Conservation (phyloP, 2,113 vertebrate genomes). For the Haemorhous mexicanus region DNA sequence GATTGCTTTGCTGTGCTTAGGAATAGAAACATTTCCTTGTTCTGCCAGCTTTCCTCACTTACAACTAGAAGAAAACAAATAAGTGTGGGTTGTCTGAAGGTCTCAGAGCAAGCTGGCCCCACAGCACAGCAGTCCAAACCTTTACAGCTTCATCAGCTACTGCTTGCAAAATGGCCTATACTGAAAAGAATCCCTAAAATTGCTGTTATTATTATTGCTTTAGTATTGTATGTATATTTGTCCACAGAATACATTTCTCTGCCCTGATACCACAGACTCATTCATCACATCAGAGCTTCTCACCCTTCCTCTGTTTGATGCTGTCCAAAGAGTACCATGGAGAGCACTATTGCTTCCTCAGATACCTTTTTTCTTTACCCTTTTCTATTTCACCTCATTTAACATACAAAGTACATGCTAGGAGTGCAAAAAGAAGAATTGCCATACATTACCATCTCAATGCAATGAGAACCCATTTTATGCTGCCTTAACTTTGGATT, state of each 20-base stretch:
- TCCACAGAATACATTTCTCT: neutral
- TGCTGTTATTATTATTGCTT: neutral
- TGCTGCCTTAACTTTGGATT: constrained; percentile 40
- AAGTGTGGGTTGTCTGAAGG: neutral
- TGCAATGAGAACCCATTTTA: constrained; percentile 34
- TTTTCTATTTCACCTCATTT: constrained; percentile 9
- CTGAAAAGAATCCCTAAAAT: neutral
- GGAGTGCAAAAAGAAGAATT: neutral
- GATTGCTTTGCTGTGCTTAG: neutral
- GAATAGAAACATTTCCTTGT: neutral
- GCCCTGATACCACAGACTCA: neutral
- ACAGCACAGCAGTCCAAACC: neutral
- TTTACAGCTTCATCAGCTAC: neutral
- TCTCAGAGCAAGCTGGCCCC: neutral
- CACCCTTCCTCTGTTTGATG: neutral
- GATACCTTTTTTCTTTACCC: neutral
- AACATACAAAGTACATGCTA: neutral
- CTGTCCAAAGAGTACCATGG: neutral
- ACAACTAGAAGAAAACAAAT: neutral
- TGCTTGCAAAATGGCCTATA: neutral
- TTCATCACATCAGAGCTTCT: neutral
- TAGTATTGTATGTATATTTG: neutral
- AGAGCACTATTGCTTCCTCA: neutral
- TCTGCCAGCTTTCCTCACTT: neutral
- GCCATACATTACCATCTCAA: neutral